Evolutionary conservation across 2,797 vertebrate species (phyloP).

Genomic region (Prionace glauca): DNA sequence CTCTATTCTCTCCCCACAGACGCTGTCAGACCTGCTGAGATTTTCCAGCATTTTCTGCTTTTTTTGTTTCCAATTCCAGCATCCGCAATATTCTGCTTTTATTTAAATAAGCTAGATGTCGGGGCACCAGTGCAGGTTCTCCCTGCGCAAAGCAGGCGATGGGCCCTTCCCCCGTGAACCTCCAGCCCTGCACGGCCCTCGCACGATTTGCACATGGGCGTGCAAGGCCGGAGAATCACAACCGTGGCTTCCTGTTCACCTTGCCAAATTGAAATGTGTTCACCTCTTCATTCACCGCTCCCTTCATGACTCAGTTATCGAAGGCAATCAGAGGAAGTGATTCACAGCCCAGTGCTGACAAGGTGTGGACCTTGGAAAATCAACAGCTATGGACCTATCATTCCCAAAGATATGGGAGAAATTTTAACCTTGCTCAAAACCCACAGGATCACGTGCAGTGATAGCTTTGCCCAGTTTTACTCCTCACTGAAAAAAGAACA

Average conservation of each 20-base stretch:
- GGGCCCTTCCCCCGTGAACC: too few species aligned
- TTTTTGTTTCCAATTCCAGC: too few species aligned
- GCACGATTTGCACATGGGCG: too few species aligned
- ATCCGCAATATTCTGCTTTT: too few species aligned
- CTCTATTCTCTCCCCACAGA: too few species aligned
- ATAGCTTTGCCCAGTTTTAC: not conserved
- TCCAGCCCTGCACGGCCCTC: too few species aligned
- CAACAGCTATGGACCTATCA: not conserved
- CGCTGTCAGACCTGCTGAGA: too few species aligned
- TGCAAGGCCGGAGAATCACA: too few species aligned
- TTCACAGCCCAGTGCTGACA: not conserved
- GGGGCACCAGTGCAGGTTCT: too few species aligned
- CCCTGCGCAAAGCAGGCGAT: too few species aligned
- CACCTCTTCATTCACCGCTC: not conserved
- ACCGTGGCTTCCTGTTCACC: not conserved
- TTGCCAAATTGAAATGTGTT: not conserved
- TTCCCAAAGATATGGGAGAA: not conserved
- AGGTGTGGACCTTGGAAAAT: not conserved
- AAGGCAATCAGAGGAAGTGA: not conserved
- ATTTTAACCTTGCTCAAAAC: not conserved
- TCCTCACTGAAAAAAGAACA: not conserved
- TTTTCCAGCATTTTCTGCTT: too few species aligned
- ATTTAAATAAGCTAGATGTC: too few species aligned
- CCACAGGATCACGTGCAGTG: not conserved
- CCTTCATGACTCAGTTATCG: not conserved